Conservation (phyloP, 2,113 vertebrate species). For the Oreocharis arfaki region DNA sequence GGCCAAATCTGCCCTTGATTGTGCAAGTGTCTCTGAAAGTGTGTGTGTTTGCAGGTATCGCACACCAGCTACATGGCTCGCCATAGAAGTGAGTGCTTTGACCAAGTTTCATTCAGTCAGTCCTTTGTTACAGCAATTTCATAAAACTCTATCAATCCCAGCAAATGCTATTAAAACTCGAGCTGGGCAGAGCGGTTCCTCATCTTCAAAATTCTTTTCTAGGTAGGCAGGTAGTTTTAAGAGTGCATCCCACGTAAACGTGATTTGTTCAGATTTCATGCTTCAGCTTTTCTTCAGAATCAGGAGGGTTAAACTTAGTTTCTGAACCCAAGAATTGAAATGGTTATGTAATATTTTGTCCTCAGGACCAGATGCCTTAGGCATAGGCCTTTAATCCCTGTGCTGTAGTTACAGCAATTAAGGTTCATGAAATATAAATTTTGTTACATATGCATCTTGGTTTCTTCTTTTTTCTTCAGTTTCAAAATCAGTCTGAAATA, state of each 20-base stretch:
- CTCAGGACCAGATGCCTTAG: not conserved
- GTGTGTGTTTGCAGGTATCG: not conserved
- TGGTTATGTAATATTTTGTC: not conserved
- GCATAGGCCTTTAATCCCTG: conserved; percentile 17
- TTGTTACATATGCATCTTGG: not conserved
- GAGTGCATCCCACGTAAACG: not conserved
- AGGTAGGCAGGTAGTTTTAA: not conserved
- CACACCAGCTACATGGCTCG: not conserved
- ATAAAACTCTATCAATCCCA: not conserved
- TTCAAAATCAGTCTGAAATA: conserved; percentile 43
- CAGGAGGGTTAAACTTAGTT: not conserved
- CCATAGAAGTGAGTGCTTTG: not conserved
- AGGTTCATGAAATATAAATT: conserved; percentile 52
- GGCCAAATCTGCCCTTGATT: not conserved
- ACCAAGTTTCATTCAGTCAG: not conserved
- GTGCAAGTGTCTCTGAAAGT: not conserved
- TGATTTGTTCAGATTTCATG: not conserved
- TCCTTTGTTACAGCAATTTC: not conserved
- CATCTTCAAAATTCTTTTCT: not conserved
- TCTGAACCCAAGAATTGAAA: not conserved
- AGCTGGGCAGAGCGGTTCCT: not conserved
- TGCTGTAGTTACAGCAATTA: conserved; percentile 51
- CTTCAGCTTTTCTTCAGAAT: not conserved
- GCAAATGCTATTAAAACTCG: not conserved
- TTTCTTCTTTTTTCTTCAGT: conserved; percentile 4